Percentiles rank a stretch among this genome's conserved stretches.
phyloP scores from a whole-genome alignment of 2,113 vertebrate genomes.

The Globicephala melas region DNA sequence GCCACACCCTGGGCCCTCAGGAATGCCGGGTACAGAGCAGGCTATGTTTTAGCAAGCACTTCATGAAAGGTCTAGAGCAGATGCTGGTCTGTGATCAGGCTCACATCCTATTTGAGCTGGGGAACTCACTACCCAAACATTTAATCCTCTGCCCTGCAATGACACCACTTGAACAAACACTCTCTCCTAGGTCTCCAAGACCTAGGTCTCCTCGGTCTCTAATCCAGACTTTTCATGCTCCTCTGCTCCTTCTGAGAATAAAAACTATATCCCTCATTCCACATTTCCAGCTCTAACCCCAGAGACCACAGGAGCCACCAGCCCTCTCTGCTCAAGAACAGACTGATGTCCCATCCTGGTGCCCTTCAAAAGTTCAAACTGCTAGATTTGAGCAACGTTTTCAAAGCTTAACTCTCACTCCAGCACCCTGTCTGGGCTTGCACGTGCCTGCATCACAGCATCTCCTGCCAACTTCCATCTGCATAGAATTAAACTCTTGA shows the following conservation, averaged over 20 bases:
- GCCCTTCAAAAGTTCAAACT: background rate
- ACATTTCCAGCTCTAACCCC: background rate
- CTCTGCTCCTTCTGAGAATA: slow-evolving; percentile 16
- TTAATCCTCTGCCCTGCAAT: background rate
- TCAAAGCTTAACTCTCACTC: background rate
- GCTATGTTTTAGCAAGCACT: background rate
- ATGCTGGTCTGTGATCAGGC: background rate
- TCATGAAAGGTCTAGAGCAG: background rate
- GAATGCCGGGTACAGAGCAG: background rate
- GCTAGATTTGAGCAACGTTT: background rate
- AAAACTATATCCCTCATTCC: background rate
- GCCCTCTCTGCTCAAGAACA: background rate
- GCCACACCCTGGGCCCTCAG: background rate
- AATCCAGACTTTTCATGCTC: background rate
- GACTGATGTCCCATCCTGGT: background rate
- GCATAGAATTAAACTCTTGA: slow-evolving; percentile 72
- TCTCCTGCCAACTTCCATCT: slow-evolving; percentile 70
- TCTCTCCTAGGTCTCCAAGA: background rate
- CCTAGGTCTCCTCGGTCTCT: no score
- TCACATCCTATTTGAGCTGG: background rate
- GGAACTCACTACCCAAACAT: background rate
- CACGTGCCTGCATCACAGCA: slow-evolving; percentile 40
- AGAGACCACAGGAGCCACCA: background rate
- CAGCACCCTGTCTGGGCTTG: background rate
- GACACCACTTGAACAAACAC: background rate